Evolutionary conservation across 2,888 invertebrate genomes (phyloP), one percentile per base, ranked within the genome.

Genomic region (Dynastes maya): DNA sequence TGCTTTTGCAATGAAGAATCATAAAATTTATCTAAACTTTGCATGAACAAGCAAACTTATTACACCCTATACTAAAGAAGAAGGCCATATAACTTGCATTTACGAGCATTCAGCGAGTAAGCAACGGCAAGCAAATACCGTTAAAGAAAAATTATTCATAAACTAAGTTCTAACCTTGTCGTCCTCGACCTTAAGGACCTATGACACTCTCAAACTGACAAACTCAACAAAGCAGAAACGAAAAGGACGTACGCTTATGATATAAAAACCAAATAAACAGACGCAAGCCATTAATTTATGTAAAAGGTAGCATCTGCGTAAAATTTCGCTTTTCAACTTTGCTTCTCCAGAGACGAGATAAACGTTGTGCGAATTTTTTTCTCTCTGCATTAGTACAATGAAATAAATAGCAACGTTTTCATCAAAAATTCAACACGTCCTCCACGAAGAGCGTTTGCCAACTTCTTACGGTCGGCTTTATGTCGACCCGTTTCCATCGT

Each of bases 371-470:
- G 13, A 53, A 13, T 27, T 70, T 70, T 51, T 32, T 70, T 13
- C 22, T n/a, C 49, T 11, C n/a, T 6, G 32, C 29, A 70, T 70
- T 70, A 53, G 29, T 51, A 70, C 53, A 51, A 51, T 51, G 27
- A 70, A 51, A 70, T 53, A 53, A 70, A 70, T 70, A 70, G 68
- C 51, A 53, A 9, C 22, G 67, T 45, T 49, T 67, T 49, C 67
- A 67, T 49, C 49, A 67, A 67, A 67, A 49, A 65, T 68, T 68
- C 67, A 68, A 53, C 68, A 70, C 68, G 53, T 53, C 29, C 13
- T 8, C 6, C 9, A 16, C 27, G 16, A 53, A n/a, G 68, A 70
- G 32, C 49, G 22, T 27, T 27, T 27, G 49, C 68, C 8, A 68
- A 8, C 27, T 49, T 51, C 51, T 51, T 51, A 51, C 51, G n/a